Evolutionary conservation across 2,113 vertebrate species (phyloP).

Genomic region (Ceyx margarethae): DNA sequence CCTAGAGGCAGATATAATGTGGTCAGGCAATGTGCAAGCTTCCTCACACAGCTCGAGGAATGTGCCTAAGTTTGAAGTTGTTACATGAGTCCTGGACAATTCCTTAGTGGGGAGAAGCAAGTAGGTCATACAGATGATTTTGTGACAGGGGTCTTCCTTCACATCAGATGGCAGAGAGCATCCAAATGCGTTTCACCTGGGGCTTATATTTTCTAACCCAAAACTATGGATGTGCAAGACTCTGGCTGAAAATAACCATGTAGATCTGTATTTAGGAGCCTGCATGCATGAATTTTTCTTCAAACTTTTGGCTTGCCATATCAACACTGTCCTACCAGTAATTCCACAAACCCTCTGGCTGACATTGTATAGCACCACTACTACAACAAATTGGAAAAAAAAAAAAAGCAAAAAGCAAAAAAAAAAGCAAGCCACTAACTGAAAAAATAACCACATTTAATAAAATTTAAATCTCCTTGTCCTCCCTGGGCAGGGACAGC

Average conservation of each 20-base stretch:
- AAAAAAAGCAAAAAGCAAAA: neutral
- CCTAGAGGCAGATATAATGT: slow-evolving; percentile 70
- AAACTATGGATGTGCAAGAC: slow-evolving; percentile 61
- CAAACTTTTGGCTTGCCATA: slow-evolving; percentile 64
- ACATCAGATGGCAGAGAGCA: slow-evolving; percentile 1
- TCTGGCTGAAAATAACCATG: slow-evolving; percentile 59
- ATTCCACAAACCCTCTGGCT: slow-evolving; percentile 56
- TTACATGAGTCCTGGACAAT: slow-evolving; percentile 63
- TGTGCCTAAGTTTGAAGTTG: slow-evolving; percentile 64
- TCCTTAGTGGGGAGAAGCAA: slow-evolving; percentile 34
- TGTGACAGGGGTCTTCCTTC: slow-evolving; percentile 41
- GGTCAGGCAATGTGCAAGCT: slow-evolving; percentile 72
- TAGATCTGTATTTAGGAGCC: slow-evolving; percentile 65
- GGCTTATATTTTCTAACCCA: slow-evolving; percentile 58
- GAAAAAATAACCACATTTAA: neutral
- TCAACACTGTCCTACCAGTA: slow-evolving; percentile 33
- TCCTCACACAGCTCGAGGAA: slow-evolving; percentile 67
- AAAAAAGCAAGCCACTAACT: neutral
- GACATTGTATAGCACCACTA: slow-evolving; percentile 22
- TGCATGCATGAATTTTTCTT: slow-evolving; percentile 55
- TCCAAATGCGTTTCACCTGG: slow-evolving; percentile 52
- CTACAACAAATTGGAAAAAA: neutral
- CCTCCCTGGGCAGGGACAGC: neutral
- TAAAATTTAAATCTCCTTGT: neutral
- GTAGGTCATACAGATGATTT: slow-evolving; percentile 65